Evolutionary conservation across 2,888 invertebrate species (phyloP).

Genomic region (Diachrysia chrysitis): DNA sequence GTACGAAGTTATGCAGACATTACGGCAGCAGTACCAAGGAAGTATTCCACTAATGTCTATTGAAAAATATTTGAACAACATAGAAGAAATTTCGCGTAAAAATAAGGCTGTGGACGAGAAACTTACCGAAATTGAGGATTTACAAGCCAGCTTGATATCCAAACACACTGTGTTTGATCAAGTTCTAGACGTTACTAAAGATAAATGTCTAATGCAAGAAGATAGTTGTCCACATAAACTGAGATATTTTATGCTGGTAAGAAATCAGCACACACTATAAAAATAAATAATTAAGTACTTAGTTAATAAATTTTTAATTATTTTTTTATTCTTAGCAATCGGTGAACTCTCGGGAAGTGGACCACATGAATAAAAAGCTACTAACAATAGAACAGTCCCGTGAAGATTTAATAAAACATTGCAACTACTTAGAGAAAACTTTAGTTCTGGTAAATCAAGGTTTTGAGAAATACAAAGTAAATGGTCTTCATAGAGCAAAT

Average conservation of each 20-base stretch:
- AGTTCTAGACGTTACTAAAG: conserved; percentile 74
- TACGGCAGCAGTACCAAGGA: conserved; percentile 84
- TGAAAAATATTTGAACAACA: conserved; percentile 77
- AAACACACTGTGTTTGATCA: conserved; percentile 82
- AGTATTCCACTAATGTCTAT: conserved; percentile 76
- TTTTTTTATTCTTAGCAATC: conserved; percentile 70
- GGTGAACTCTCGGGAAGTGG: conserved; percentile 71
- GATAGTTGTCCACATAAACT: conserved; percentile 79
- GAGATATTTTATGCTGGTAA: conserved; percentile 74
- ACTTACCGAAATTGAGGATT: conserved; percentile 79
- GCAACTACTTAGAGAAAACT: conserved; percentile 76
- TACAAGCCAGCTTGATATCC: conserved; percentile 73
- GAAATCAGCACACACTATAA: not conserved
- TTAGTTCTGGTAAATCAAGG: conserved; percentile 78
- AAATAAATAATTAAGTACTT: not conserved
- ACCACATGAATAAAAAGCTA: conserved; percentile 74
- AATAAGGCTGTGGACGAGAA: conserved; percentile 73
- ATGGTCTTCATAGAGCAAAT: conserved; percentile 41
- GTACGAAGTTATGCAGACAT: conserved; percentile 76
- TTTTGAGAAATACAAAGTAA: conserved; percentile 63
- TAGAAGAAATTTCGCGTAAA: conserved; percentile 75
- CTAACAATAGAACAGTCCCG: conserved; percentile 71
- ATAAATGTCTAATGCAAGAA: conserved; percentile 74
- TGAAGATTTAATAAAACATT: conserved; percentile 71
- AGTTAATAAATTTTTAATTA: not conserved